Evolutionary conservation across 2,113 vertebrate species (phyloP).

Genomic region (Setophaga kirtlandii): DNA sequence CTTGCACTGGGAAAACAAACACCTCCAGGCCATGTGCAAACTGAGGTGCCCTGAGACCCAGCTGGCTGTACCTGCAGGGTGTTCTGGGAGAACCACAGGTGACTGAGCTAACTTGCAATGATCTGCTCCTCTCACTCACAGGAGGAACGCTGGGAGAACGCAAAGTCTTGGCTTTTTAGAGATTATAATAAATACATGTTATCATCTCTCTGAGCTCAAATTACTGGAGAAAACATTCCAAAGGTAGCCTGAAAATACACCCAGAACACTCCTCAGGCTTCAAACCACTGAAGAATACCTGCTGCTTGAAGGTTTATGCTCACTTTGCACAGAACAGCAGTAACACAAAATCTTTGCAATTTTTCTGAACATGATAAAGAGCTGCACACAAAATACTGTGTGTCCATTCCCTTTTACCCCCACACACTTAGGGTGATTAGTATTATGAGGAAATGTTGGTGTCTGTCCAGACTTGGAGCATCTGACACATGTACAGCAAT

Average conservation of each 20-base stretch:
- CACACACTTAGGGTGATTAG: accelerated
- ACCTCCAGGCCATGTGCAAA: neutral
- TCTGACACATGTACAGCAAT: neutral
- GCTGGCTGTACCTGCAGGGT: neutral
- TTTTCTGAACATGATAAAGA: neutral
- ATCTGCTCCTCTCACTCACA: neutral
- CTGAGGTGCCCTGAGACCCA: neutral
- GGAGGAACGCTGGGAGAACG: neutral
- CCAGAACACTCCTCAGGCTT: neutral
- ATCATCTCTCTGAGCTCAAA: neutral
- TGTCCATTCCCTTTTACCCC: neutral
- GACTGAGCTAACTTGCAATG: neutral
- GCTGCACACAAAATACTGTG: neutral
- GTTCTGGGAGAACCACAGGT: accelerated
- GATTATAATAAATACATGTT: too few relatives aligned
- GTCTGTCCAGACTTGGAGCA: neutral
- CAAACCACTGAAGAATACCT: neutral
- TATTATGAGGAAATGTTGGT: neutral
- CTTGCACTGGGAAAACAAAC: neutral
- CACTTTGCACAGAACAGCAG: neutral
- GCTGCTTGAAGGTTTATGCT: neutral
- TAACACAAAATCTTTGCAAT: neutral
- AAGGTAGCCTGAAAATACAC: neutral
- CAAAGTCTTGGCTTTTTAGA: neutral
- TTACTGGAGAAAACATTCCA: neutral